These are phyloP conservation scores for Melanerpes formicivorus DNA, from an alignment of 2,113 vertebrate genomes.

Conservation along the genomic window DNA sequence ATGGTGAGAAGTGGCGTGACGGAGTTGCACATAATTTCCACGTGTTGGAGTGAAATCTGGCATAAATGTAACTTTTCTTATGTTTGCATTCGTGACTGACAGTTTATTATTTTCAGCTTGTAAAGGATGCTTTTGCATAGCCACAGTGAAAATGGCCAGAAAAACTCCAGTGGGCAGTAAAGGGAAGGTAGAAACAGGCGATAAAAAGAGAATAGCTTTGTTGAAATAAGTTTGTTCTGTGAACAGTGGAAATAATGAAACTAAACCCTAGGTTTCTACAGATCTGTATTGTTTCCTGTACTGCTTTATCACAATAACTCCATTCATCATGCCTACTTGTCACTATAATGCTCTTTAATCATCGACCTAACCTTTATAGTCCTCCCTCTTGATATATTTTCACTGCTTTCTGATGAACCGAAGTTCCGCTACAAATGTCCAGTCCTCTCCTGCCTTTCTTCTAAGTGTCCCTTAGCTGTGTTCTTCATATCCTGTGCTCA, in stretches of 20 bases:
- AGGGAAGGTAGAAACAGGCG: neutral
- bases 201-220: neutral
- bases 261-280: slow-evolving; percentile 28
- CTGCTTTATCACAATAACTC: slow-evolving; percentile 53
- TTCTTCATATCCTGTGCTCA: neutral
- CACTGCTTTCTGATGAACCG: slow-evolving; percentile 2
- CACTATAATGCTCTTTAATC: slow-evolving; percentile 58
- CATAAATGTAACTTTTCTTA: neutral
- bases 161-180: neutral
- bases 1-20: neutral
- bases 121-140: neutral
- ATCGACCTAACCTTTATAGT: slow-evolving; percentile 43
- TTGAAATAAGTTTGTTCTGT: slow-evolving; percentile 17
- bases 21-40: neutral
- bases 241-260: slow-evolving; percentile 1
- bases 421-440: neutral
- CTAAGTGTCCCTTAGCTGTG: neutral
- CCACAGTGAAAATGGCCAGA: neutral
- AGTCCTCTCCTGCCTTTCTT: neutral
- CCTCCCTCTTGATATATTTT: slow-evolving; percentile 19
- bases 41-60: neutral
- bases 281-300: slow-evolving; percentile 61
- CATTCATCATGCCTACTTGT: slow-evolving; percentile 54
- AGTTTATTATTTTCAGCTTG: neutral
- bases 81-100: neutral